Evolutionary conservation across 2,888 invertebrate species (phyloP).

Genomic region (Calliphora vomitoria): DNA sequence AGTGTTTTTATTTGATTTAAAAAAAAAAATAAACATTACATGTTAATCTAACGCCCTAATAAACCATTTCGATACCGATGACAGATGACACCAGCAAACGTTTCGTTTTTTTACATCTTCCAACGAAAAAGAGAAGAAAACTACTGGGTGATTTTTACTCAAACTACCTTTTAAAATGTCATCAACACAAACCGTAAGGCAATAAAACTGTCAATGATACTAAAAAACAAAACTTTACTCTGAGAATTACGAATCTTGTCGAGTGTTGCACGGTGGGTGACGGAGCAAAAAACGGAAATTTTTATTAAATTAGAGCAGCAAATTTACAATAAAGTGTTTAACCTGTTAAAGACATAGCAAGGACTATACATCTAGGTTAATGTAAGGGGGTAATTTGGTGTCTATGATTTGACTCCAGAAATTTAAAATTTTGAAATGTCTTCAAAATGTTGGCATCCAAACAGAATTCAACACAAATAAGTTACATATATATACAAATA

Average conservation of each 20-base stretch:
- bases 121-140: not conserved
- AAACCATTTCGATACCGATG: slow-evolving; percentile 69
- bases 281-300: not conserved
- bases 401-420: too few relatives aligned
- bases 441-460: too few relatives aligned
- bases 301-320: not conserved
- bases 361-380: too few relatives aligned
- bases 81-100: slow-evolving; percentile 69
- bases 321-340: too few relatives aligned
- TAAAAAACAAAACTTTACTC: slow-evolving; percentile 58
- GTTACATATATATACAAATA: too few relatives aligned
- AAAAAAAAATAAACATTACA: not conserved
- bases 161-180: slow-evolving; percentile 59
- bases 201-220: slow-evolving; percentile 71
- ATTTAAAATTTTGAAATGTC: too few relatives aligned
- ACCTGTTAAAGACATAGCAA: too few relatives aligned
- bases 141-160: slow-evolving; percentile 24
- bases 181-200: slow-evolving; percentile 65
- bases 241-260: not conserved
- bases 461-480: too few relatives aligned
- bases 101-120: slow-evolving; percentile 51
- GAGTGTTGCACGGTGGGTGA: not conserved
- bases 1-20: too few relatives aligned
- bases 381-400: too few relatives aligned
- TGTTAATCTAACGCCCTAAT: slow-evolving; percentile 63